Percentiles rank a stretch among this genome's conserved stretches.
phyloP scores from a whole-genome alignment of 2,888 invertebrate genomes.

The Drosophila formosana region DNA sequence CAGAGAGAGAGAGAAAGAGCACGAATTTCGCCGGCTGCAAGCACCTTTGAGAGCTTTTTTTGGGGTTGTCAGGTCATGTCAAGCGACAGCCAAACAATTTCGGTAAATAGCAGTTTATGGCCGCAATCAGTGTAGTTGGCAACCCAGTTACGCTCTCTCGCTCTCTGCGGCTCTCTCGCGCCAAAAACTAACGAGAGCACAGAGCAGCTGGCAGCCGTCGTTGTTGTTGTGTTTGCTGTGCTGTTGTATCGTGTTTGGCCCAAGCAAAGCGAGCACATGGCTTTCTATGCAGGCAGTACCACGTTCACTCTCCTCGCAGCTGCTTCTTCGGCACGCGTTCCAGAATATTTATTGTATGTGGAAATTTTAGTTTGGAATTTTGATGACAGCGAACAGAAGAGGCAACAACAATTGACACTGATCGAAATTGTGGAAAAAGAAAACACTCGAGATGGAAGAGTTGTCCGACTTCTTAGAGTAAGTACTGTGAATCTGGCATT shows the following conservation, averaged over 20 bases:
- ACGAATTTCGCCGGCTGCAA: conserved; percentile 26
- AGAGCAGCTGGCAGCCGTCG: conserved; percentile 41
- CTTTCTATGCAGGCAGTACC: conserved; percentile 26
- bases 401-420: conserved; percentile 39
- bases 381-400: conserved; percentile 30
- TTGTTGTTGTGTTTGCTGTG: not conserved
- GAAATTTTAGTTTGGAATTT: conserved; percentile 34
- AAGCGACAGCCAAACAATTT: conserved; percentile 1
- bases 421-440: conserved; percentile 10
- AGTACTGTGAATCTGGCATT: conserved; percentile 25
- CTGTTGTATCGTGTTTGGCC: conserved; percentile 21
- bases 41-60: conserved; percentile 15
- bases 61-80: conserved; percentile 47
- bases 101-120: conserved; percentile 18
- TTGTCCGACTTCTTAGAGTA: conserved; percentile 58
- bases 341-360: conserved; percentile 42
- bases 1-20: conserved; percentile 4
- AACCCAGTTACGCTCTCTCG: conserved; percentile 41
- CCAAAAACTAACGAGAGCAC: conserved; percentile 21
- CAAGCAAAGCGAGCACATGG: conserved; percentile 25
- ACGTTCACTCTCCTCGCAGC: conserved; percentile 27
- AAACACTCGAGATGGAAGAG: conserved; percentile 50
- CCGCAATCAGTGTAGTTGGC: conserved; percentile 30
- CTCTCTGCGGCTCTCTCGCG: conserved; percentile 16
- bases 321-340: conserved; percentile 20